phyloP scores from a whole-genome alignment of 1,140 invertebrate species.

The Helicoverpa armigera region DNA sequence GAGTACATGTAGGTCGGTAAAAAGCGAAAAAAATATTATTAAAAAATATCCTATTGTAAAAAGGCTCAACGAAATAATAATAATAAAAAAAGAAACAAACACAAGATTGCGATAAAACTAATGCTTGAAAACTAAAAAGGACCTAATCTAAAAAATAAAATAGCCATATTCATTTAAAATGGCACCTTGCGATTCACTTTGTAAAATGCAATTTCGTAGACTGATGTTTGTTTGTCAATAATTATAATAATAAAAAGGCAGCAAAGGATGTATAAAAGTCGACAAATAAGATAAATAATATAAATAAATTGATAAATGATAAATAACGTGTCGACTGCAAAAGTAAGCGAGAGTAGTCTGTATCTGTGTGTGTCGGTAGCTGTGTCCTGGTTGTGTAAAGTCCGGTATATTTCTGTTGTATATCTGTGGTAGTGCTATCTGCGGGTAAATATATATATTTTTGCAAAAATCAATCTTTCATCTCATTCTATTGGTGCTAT shows the following conservation, averaged over 20 bases:
- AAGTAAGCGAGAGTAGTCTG: conserved; percentile 29
- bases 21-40: conserved; percentile 50
- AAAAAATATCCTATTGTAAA: conserved; percentile 59
- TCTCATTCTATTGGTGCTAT: conserved; percentile 78
- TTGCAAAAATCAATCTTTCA: conserved; percentile 52
- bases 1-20: conserved; percentile 53
- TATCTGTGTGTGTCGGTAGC: conserved; percentile 39
- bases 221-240: conserved; percentile 42
- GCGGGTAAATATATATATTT: conserved; percentile 62
- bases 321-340: conserved; percentile 38
- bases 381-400: conserved; percentile 50
- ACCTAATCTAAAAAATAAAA: conserved; percentile 78
- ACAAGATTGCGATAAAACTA: conserved; percentile 78
- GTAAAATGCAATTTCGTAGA: conserved; percentile 40
- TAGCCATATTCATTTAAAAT: conserved; percentile 83
- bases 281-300: conserved; percentile 35
- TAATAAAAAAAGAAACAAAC: conserved; percentile 74
- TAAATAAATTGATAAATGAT: conserved; percentile 46
- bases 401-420: conserved; percentile 62
- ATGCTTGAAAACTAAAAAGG: conserved; percentile 73
- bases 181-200: conserved; percentile 82
- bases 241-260: conserved; percentile 38
- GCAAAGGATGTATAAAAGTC: conserved; percentile 40
- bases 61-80: conserved; percentile 66
- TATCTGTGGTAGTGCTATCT: conserved; percentile 72